phyloP scores from a whole-genome alignment of 1,140 invertebrate genomes.

The Pseudomyrmex concolor region DNA sequence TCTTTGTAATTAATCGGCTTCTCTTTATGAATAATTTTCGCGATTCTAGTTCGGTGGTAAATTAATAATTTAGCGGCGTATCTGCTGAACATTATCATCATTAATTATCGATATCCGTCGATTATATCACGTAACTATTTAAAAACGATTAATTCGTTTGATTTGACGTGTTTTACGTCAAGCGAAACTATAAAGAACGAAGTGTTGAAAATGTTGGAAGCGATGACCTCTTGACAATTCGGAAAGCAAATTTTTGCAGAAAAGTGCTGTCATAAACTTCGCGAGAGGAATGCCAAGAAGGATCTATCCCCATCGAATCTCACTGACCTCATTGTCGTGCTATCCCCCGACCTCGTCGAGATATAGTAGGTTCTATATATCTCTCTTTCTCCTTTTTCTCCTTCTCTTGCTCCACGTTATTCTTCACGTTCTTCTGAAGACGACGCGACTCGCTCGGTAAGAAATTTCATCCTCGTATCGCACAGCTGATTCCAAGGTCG shows the following conservation, averaged over 20 bases:
- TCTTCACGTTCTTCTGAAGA: constrained; percentile 41
- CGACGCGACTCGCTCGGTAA: constrained; percentile 36
- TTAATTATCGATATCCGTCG: constrained; percentile 22
- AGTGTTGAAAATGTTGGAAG: neutral
- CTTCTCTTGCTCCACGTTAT: constrained; percentile 12
- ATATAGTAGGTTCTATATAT: neutral
- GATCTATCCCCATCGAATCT: constrained; percentile 40
- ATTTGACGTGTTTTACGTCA: neutral
- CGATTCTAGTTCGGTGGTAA: neutral
- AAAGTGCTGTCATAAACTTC: constrained; percentile 41
- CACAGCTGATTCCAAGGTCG: constrained; percentile 59
- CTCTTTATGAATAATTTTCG: constrained; percentile 42
- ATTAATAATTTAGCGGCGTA: constrained; percentile 16
- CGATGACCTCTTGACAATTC: constrained; percentile 14
- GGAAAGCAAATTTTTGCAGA: constrained; percentile 40
- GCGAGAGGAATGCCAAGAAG: constrained; percentile 23
- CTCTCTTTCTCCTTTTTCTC: neutral
- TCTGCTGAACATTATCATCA: neutral
- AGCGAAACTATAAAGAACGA: constrained; percentile 3
- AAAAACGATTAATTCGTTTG: neutral
- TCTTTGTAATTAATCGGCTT: constrained; percentile 17
- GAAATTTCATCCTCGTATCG: constrained; percentile 59
- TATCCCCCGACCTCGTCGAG: constrained; percentile 42
- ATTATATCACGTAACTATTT: neutral
- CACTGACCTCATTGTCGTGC: constrained; percentile 57